phyloP scores from a whole-genome alignment of 2,113 vertebrate genomes.

The Caracal caracal region DNA sequence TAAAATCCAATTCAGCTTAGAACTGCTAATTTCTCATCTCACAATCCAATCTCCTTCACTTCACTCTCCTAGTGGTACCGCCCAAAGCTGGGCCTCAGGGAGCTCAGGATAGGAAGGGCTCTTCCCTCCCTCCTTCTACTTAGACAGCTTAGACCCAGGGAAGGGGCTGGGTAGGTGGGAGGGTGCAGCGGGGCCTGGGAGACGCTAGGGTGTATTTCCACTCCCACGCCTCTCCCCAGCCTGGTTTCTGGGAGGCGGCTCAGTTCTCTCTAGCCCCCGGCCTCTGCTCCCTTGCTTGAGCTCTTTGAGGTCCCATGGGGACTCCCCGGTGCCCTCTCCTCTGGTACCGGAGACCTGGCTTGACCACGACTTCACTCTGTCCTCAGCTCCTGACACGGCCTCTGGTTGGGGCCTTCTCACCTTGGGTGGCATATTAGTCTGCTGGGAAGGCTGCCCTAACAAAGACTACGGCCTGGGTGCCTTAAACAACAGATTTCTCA shows the following conservation, averaged over 20 bases:
- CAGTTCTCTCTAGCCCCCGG: background rate
- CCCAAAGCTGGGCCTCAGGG: background rate
- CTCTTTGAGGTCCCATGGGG: background rate
- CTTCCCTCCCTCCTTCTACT: too few species aligned
- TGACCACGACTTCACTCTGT: background rate
- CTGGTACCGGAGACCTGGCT: fast-evolving
- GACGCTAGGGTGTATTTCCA: too few species aligned
- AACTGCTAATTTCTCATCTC: background rate
- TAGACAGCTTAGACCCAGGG: too few species aligned
- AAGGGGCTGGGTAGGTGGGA: background rate
- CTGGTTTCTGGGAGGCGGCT: too few species aligned
- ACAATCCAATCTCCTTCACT: background rate
- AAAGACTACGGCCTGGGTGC: background rate
- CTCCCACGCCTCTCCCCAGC: background rate
- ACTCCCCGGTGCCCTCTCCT: too few species aligned
- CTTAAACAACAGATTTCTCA: background rate
- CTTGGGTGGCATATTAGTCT: background rate
- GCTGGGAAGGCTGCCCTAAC: background rate
- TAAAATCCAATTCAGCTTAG: background rate
- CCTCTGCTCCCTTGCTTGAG: background rate
- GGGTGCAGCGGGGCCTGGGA: too few species aligned
- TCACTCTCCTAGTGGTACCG: background rate
- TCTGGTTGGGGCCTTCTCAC: background rate
- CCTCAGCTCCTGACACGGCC: background rate
- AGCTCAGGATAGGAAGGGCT: background rate